Evolutionary conservation across 2,113 vertebrate species (phyloP).

Genomic region (Ellobius talpinus): DNA sequence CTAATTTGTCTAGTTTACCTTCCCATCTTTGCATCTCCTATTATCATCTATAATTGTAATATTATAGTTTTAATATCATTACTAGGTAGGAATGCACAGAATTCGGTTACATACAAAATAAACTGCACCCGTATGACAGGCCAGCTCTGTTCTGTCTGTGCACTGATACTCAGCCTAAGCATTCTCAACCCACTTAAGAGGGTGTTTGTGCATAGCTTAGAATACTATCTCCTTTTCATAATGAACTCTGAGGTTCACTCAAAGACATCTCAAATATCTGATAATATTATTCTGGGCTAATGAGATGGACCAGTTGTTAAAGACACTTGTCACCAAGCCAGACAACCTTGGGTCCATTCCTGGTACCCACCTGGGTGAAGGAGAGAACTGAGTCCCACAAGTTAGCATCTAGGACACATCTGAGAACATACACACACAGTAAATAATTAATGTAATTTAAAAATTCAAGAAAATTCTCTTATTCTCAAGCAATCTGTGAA

Average conservation of each 20-base stretch:
- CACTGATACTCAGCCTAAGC: background rate
- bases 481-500: background rate
- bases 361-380: too few species aligned
- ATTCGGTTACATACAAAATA: background rate
- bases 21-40: background rate
- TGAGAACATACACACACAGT: too few species aligned
- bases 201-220: background rate
- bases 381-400: background rate
- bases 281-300: rapidly evolving
- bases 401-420: background rate
- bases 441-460: background rate
- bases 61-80: background rate
- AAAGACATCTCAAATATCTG: background rate
- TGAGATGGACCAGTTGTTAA: background rate
- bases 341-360: background rate
- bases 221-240: background rate
- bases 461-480: background rate
- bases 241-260: background rate
- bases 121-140: rapidly evolving
- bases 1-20: background rate
- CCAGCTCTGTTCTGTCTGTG: rapidly evolving
- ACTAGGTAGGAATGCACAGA: background rate
- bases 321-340: background rate
- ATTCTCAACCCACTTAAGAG: background rate
- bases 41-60: background rate